Base-by-base conservation (phyloP, 2,113 vertebrate genomes). In the Pomatorhinus ruficollis region DNA sequence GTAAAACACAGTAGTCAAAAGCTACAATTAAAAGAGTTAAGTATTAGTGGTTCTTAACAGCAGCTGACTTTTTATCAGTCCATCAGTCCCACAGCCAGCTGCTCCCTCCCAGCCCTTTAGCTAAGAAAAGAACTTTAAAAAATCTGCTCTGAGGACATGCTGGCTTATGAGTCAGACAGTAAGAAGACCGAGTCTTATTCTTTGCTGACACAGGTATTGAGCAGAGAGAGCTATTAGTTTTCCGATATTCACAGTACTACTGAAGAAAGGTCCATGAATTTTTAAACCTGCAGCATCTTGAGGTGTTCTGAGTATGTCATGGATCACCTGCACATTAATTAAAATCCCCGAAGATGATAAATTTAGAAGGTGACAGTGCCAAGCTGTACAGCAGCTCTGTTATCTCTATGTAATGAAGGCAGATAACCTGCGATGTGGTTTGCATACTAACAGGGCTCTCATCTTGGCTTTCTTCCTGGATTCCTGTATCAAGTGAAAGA, bases 311-410 rank as follows among this genome's bases (percentile, higher is more conserved):
- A 82, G 23, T 44, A 74, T 56, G 52, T 21, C 60, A 81, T 9
- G 20, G 80, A 84, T 87, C 83, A 95, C 33, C 39, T 72, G 63
- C 75, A 94, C 8, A 63, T 45, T 88, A 96, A 90, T 88, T 93
- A 93, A 86, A 83, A 93, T 61, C 49, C 42, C 23, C 18, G 16
- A 87, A 76, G 82, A 92, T 37, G 20, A 85, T 59, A 80, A 80
- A 92, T 89, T 61, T 83, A 90, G 47, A 75, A 89, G 23, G 40
- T 31, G 9, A 12, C 33, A 78, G 27, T 64, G 75, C 61, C 65
- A 95, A 90, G 35, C 35, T 40, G 8, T 42, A 54, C 11, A 89
- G 59, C 50, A 89, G 72, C 59, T 83, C 76, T 61, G 71, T 70
- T 81, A 90, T 21, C 33, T 35, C 31, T 57, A 83, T n/a, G 49